phyloP scores from a whole-genome alignment of 1,140 invertebrate species.

The Archivesica marissinica region DNA sequence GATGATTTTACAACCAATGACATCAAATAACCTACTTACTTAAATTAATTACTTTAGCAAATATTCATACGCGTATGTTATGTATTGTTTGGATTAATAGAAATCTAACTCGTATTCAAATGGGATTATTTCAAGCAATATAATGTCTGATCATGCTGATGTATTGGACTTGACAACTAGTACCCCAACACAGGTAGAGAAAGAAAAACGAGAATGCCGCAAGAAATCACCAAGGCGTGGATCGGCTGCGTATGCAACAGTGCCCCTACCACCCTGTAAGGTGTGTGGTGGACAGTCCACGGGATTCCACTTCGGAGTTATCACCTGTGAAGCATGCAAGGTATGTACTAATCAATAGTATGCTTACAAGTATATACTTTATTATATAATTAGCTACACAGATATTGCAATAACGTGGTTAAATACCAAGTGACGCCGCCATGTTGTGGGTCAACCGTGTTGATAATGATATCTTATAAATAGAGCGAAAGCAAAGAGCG shows the following conservation, averaged over 20 bases:
- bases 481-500: not conserved
- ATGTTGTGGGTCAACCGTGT: not conserved
- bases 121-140: not conserved
- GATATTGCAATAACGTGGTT: not conserved
- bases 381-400: not conserved
- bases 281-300: conserved; percentile 84
- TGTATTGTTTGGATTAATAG: not conserved
- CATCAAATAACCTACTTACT: too few relatives aligned
- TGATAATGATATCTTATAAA: not conserved
- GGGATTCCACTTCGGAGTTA: conserved; percentile 85
- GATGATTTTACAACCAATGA: too few relatives aligned
- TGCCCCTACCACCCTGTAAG: conserved; percentile 77
- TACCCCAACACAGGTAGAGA: not conserved
- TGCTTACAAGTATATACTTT: not conserved
- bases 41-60: too few relatives aligned
- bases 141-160: conserved; percentile 2
- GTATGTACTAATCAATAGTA: conserved; percentile 58
- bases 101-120: not conserved
- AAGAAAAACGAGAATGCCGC: not conserved
- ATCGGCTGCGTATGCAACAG: not conserved
- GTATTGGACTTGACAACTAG: not conserved
- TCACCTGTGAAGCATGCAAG: conserved; percentile 85
- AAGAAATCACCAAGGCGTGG: not conserved
- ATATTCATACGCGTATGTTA: not conserved
- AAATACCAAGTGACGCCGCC: not conserved